These are phyloP conservation scores for Sorex araneus DNA, from an alignment of 2,113 vertebrate genomes.

Conservation along the genomic window DNA sequence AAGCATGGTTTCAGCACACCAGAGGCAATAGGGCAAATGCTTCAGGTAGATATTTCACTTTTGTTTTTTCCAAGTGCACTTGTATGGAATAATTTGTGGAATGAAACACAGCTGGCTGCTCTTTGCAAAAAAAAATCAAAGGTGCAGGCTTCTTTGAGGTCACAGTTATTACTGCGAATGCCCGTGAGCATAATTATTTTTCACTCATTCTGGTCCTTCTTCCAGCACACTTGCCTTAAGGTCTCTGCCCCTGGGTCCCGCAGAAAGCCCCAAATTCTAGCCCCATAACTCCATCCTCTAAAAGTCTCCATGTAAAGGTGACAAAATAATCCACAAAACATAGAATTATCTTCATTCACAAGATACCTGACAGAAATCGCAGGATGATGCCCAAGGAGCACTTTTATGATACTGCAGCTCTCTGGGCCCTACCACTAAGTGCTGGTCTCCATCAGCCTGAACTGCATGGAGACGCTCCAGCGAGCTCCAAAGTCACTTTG, in stretches of 20 bases:
- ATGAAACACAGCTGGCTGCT: constrained; percentile 32
- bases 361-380: background rate
- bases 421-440: no score
- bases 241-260: background rate
- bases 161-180: background rate
- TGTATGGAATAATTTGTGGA: constrained; percentile 32
- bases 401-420: no score
- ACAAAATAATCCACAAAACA: background rate
- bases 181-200: background rate
- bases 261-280: background rate
- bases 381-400: background rate
- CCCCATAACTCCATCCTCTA: background rate
- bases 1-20: constrained; percentile 4
- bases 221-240: background rate
- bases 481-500: background rate
- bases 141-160: background rate
- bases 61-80: constrained; percentile 49
- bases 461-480: background rate
- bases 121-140: constrained; percentile 36
- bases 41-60: constrained; percentile 48
- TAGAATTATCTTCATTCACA: background rate
- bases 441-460: background rate
- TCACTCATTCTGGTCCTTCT: background rate
- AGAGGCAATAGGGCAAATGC: constrained; percentile 35
- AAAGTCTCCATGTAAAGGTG: background rate